A percentile compares a stretch with the other conserved stretches of the same genome.
phyloP scores from a whole-genome alignment of 2,888 invertebrate species.

The Barypeithes pellucidus region DNA sequence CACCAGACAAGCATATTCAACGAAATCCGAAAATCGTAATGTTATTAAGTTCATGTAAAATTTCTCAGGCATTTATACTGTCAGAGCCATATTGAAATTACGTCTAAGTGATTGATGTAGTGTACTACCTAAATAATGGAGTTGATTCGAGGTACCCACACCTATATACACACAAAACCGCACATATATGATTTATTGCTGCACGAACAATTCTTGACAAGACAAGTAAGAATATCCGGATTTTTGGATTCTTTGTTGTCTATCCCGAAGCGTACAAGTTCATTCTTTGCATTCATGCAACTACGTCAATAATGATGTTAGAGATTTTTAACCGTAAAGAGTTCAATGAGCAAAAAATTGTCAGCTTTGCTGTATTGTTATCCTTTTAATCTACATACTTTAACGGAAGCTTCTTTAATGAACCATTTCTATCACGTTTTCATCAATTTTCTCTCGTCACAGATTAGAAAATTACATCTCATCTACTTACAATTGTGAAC shows the following conservation, averaged over 20 bases:
- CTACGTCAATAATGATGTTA: conserved; percentile 18
- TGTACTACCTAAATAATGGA: conserved; percentile 57
- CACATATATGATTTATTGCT: conserved; percentile 38
- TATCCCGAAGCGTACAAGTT: conserved; percentile 7
- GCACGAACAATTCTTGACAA: conserved; percentile 32
- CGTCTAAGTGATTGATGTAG: conserved; percentile 55
- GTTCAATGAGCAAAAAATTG: not conserved
- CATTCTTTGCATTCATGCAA: conserved; percentile 2
- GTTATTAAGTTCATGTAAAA: conserved; percentile 39
- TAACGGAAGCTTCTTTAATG: too few relatives aligned
- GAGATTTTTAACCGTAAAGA: not conserved
- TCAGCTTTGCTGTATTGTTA: not conserved
- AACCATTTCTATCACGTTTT: too few relatives aligned
- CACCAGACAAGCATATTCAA: not conserved
- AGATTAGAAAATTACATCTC: too few relatives aligned
- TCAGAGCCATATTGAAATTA: conserved; percentile 51
- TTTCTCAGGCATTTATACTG: conserved; percentile 38
- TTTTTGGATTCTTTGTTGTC: conserved; percentile 28
- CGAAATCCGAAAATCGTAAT: conserved; percentile 20
- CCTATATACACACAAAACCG: conserved; percentile 30
- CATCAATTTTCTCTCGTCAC: too few relatives aligned
- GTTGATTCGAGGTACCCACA: conserved; percentile 53
- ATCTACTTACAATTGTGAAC: too few relatives aligned
- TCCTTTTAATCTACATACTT: too few relatives aligned
- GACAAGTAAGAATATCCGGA: conserved; percentile 32